A percentile compares a stretch with the other conserved stretches of the same genome.
Conservation (phyloP, 1,140 invertebrate genomes). For the Drosophila pandora region DNA sequence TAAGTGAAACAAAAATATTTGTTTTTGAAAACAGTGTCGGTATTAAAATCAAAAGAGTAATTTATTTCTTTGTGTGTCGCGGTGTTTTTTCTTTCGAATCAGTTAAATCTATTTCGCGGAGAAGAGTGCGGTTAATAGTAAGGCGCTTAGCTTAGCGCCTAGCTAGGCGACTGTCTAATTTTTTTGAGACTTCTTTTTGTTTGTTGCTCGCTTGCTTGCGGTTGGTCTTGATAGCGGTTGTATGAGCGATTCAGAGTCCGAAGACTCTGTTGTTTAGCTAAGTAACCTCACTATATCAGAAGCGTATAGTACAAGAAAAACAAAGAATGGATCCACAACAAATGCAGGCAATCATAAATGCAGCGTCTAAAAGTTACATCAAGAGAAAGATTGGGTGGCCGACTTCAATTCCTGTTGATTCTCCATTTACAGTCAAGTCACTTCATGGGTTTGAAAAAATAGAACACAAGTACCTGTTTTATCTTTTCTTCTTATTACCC, state of each 20-base stretch:
- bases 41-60: too few relatives aligned
- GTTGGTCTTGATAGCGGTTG: not conserved
- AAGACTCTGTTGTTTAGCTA: not conserved
- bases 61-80: too few relatives aligned
- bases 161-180: not conserved
- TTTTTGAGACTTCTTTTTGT: conserved; percentile 5
- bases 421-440: conserved; percentile 2
- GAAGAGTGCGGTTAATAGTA: too few relatives aligned
- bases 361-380: not conserved
- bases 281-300: not conserved
- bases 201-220: not conserved
- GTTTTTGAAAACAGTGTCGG: too few relatives aligned
- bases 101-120: too few relatives aligned
- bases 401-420: not conserved
- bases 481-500: too few relatives aligned
- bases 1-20: too few relatives aligned
- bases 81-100: too few relatives aligned
- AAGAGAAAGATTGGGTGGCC: not conserved
- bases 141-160: not conserved
- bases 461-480: too few relatives aligned
- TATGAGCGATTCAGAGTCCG: conserved; percentile 6
- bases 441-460: not conserved
- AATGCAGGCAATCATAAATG: not conserved
- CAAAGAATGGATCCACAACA: not conserved
- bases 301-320: not conserved